Conservation (phyloP, 2,888 invertebrate genomes). For the Brachyopa scutellaris region DNA sequence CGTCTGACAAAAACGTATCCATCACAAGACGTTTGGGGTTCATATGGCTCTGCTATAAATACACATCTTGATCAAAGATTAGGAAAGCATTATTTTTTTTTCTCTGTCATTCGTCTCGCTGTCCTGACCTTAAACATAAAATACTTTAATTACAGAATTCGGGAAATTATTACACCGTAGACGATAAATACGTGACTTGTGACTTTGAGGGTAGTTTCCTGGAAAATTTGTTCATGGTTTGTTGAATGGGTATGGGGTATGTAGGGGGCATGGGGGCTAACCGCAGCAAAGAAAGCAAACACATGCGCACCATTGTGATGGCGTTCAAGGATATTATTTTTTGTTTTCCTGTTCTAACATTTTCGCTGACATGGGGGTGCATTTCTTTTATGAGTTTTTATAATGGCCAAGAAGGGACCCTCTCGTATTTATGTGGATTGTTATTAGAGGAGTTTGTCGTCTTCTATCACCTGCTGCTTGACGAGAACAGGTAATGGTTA, state of each 20-base stretch:
- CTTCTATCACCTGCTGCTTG: conserved; percentile 16
- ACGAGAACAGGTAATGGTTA: neutral
- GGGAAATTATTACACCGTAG: conserved; percentile 34
- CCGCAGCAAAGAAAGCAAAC: neutral
- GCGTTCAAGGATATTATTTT: conserved; percentile 6
- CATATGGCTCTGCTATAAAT: conserved; percentile 8
- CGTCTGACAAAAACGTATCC: neutral
- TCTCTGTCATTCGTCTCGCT: neutral
- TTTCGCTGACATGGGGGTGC: neutral
- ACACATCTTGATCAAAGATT: conserved; percentile 22
- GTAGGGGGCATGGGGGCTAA: too few relatives aligned
- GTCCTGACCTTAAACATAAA: conserved; percentile 29
- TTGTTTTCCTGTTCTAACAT: neutral
- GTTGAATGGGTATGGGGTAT: neutral
- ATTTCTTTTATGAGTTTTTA: conserved; percentile 33
- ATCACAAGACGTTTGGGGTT: neutral
- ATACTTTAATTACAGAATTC: conserved; percentile 45
- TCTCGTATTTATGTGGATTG: conserved; percentile 3
- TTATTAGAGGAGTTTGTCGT: conserved; percentile 2
- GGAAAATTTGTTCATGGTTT: neutral
- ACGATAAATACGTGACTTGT: conserved; percentile 40
- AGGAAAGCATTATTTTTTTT: neutral
- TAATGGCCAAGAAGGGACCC: conserved; percentile 17
- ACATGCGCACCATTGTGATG: neutral
- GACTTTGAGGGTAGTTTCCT: conserved; percentile 10